These are phyloP conservation scores for Euplexia lucipara DNA, from an alignment of 2,888 invertebrate genomes.

Conservation along the genomic window DNA sequence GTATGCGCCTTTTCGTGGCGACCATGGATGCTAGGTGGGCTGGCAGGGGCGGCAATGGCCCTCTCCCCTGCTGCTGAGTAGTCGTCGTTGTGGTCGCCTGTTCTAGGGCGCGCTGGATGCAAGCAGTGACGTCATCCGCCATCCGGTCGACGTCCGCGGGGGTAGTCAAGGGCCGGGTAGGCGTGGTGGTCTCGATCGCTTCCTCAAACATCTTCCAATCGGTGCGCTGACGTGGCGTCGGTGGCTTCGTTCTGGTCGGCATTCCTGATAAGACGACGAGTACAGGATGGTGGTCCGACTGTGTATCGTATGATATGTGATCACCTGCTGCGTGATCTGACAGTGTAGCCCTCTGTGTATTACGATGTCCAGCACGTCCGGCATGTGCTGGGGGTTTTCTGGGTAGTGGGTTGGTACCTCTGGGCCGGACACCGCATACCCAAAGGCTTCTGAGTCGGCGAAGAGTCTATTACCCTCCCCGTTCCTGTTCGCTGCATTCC, in stretches of 20 bases:
- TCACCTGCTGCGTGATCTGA: neutral
- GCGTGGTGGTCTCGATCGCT: neutral
- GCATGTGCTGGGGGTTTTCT: accelerated
- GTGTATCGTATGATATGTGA: neutral
- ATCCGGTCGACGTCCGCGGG: neutral
- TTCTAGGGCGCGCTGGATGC: neutral
- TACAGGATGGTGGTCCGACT: constrained; percentile 1
- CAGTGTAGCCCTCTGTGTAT: neutral
- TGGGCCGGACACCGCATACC: constrained; percentile 11
- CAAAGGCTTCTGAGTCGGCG: constrained; percentile 5
- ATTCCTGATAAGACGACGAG: too few relatives aligned
- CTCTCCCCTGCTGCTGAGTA: neutral
- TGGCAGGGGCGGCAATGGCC: neutral
- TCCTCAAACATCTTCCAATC: neutral
- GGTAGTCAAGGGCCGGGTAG: neutral
- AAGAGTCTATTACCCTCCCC: constrained; percentile 9
- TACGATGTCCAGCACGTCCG: too few relatives aligned
- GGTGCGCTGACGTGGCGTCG: neutral
- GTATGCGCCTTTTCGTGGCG: neutral
- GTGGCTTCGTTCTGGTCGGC: too few relatives aligned
- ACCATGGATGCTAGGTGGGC: neutral
- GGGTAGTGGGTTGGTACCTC: neutral
- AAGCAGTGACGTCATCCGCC: neutral
- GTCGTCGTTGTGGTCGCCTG: neutral
- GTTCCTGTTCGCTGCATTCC: constrained; percentile 3